Conservation (phyloP, 2,888 invertebrate genomes). For the Macaria liturata region DNA sequence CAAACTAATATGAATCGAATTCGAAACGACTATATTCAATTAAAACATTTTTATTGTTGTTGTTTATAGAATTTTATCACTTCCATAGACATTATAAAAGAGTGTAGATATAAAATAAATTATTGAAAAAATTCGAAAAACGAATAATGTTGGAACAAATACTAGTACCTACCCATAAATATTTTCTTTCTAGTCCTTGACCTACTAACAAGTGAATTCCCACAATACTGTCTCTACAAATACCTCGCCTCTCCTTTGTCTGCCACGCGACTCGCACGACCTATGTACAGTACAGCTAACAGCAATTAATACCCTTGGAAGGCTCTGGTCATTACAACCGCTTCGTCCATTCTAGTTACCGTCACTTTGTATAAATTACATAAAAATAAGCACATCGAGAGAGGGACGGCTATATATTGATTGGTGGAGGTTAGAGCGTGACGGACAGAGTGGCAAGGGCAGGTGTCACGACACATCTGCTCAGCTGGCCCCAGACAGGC, state of each 20-base stretch:
- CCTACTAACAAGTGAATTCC: no score
- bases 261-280: slow-evolving; percentile 1
- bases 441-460: slow-evolving; percentile 72
- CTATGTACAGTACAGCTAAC: slow-evolving; percentile 3
- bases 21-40: no score
- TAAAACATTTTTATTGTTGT: no score
- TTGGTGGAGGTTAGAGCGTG: slow-evolving; percentile 61
- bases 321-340: slow-evolving; percentile 73
- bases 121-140: no score
- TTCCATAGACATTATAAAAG: no score
- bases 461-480: slow-evolving; percentile 82
- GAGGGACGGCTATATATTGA: slow-evolving; percentile 58
- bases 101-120: no score
- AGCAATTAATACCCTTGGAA: slow-evolving; percentile 60
- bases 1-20: no score
- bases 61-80: no score
- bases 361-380: slow-evolving; percentile 81
- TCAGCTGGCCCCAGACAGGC: slow-evolving; percentile 73
- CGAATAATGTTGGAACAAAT: no score
- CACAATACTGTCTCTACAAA: no score
- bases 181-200: no score
- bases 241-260: slow-evolving; percentile 10
- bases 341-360: slow-evolving; percentile 79
- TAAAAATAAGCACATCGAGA: slow-evolving; percentile 78
- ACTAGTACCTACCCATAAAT: no score